Evolutionary conservation across 2,888 invertebrate genomes (phyloP).

Genomic region (Cantharis nigra): DNA sequence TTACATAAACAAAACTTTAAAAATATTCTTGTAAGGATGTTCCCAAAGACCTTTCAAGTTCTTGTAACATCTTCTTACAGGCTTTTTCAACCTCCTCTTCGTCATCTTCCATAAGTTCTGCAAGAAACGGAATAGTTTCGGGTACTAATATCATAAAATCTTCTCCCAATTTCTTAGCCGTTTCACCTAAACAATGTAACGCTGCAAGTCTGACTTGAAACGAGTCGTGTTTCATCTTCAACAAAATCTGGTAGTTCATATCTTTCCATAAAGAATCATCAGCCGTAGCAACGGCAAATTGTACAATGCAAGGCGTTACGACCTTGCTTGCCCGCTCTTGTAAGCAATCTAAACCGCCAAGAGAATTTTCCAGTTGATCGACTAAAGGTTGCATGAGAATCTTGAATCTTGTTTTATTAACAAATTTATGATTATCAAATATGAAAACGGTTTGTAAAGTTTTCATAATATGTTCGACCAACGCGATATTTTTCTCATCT

Average conservation of each 20-base stretch:
- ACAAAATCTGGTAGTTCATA: conserved; percentile 84
- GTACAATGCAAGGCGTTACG: conserved; percentile 79
- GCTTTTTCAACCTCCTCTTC: conserved; percentile 79
- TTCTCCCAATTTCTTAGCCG: conserved; percentile 83
- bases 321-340: conserved; percentile 63
- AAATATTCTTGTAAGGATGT: conserved; percentile 91
- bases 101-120: conserved; percentile 91
- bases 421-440: conserved; percentile 82
- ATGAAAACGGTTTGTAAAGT: conserved; percentile 79
- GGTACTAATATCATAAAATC: conserved; percentile 87
- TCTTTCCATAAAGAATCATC: conserved; percentile 90
- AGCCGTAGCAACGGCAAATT: conserved; percentile 79
- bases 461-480: conserved; percentile 73
- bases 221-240: conserved; percentile 81
- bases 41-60: conserved; percentile 84
- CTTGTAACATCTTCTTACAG: conserved; percentile 79
- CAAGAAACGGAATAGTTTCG: conserved; percentile 92
- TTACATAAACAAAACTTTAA: conserved; percentile 49
- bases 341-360: conserved; percentile 66
- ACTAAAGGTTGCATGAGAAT: conserved; percentile 84
- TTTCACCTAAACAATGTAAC: conserved; percentile 73
- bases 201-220: conserved; percentile 75
- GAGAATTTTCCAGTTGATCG: conserved; percentile 82
- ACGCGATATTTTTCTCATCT: conserved; percentile 62
- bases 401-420: conserved; percentile 84